Evolutionary conservation across 2,113 vertebrate genomes (phyloP).

Genomic region (Pluvialis apricaria): DNA sequence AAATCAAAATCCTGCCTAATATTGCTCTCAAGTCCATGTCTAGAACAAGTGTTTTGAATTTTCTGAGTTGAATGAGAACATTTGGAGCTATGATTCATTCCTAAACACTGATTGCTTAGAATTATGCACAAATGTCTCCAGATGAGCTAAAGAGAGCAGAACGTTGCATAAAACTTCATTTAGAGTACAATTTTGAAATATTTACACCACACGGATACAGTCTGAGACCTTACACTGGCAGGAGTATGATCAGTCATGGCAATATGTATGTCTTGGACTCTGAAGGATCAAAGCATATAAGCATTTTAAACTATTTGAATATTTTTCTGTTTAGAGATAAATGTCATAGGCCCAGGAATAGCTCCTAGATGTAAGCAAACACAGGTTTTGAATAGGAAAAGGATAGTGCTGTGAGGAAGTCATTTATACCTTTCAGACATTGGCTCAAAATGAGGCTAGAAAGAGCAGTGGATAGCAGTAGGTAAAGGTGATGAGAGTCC

Average conservation of each 20-base stretch:
- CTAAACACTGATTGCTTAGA: background rate
- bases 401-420: background rate
- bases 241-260: background rate
- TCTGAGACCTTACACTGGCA: background rate
- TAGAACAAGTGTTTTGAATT: constrained; percentile 13
- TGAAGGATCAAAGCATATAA: background rate
- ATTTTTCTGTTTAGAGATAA: background rate
- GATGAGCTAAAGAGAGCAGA: background rate
- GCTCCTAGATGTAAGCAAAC: background rate
- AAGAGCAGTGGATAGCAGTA: background rate
- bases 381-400: background rate
- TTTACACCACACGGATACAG: background rate
- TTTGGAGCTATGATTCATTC: background rate
- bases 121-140: background rate
- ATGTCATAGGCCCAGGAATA: background rate
- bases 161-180: background rate
- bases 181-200: background rate
- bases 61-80: background rate
- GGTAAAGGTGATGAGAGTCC: background rate
- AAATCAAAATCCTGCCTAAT: background rate
- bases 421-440: background rate
- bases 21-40: background rate
- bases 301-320: background rate
- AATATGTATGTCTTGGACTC: background rate
- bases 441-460: background rate